phyloP scores from a whole-genome alignment of 2,888 invertebrate species.

The Leptarthrus brevirostris region DNA sequence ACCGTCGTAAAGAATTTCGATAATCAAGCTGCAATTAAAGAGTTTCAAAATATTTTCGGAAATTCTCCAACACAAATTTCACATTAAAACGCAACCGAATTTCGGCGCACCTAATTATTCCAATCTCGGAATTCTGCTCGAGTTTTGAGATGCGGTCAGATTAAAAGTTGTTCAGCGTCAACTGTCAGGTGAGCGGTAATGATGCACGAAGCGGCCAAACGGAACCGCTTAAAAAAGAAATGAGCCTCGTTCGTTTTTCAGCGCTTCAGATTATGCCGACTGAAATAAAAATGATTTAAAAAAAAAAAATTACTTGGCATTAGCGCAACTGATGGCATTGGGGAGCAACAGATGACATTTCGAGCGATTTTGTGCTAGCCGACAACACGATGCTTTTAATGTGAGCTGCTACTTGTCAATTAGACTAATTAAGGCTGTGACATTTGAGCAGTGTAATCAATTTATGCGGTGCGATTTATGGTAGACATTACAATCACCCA shows the following conservation, averaged over 20 bases:
- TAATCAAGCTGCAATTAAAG: conserved; percentile 8
- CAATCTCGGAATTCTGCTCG: not conserved
- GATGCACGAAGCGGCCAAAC: not conserved
- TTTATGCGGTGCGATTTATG: conserved; percentile 6
- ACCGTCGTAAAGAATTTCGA: conserved; percentile 14
- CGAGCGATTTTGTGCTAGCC: too few relatives aligned
- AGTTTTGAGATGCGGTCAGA: not conserved
- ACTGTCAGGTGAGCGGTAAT: conserved; percentile 1
- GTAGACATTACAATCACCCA: not conserved
- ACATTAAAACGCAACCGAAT: conserved; percentile 9
- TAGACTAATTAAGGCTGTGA: conserved; percentile 4
- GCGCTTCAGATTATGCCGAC: not conserved
- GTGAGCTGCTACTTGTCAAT: conserved; percentile 1
- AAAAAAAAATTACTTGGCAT: not conserved
- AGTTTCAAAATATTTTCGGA: not conserved
- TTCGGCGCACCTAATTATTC: conserved; percentile 1
- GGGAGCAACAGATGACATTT: conserved; percentile 10
- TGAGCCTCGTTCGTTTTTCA: conserved; percentile 5
- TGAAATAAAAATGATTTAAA: not conserved
- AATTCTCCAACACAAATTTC: conserved; percentile 4
- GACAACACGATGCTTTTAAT: too few relatives aligned
- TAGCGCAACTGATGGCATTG: conserved; percentile 18
- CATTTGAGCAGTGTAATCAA: not conserved
- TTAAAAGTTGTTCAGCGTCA: not conserved
- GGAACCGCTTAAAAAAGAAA: conserved; percentile 5